Evolutionary conservation across 2,888 invertebrate species (phyloP).

Genomic region (Minunthozetes semirufus): DNA sequence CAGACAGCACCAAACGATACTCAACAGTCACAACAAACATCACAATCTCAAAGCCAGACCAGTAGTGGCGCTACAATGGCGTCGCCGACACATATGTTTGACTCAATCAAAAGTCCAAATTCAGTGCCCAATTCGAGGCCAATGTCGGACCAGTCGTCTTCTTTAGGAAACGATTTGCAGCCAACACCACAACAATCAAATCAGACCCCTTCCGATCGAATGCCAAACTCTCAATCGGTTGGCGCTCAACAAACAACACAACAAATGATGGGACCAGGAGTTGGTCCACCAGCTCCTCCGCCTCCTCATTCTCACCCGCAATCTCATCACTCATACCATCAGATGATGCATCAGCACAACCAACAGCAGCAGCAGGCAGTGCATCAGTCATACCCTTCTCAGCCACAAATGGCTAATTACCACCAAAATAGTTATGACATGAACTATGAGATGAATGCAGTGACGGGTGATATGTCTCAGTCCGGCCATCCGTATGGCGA

Average conservation of each 20-base stretch:
- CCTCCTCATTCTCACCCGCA: no score
- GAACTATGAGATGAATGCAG: constrained; percentile 16
- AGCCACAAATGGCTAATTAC: constrained; percentile 10
- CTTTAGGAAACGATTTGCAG: background rate
- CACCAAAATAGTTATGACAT: background rate
- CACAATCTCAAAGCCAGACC: background rate
- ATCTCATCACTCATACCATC: constrained; percentile 31
- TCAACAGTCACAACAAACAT: constrained; percentile 42
- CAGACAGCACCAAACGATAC: constrained; percentile 32
- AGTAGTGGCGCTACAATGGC: background rate
- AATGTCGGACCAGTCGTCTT: background rate
- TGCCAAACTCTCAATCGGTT: background rate
- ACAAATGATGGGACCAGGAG: background rate
- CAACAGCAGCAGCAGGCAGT: no score
- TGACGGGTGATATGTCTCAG: constrained; percentile 17
- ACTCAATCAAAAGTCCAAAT: constrained; percentile 26
- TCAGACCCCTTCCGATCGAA: no score
- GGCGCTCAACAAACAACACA: background rate
- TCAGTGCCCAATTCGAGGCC: constrained; percentile 1
- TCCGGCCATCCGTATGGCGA: background rate
- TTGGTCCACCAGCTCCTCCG: no score
- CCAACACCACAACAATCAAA: constrained; percentile 5
- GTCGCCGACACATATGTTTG: constrained; percentile 17
- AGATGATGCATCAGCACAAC: constrained; percentile 36
- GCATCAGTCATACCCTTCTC: constrained; percentile 35